Evolutionary conservation across 2,888 invertebrate genomes (phyloP).

Genomic region (Trachelus stipa): DNA sequence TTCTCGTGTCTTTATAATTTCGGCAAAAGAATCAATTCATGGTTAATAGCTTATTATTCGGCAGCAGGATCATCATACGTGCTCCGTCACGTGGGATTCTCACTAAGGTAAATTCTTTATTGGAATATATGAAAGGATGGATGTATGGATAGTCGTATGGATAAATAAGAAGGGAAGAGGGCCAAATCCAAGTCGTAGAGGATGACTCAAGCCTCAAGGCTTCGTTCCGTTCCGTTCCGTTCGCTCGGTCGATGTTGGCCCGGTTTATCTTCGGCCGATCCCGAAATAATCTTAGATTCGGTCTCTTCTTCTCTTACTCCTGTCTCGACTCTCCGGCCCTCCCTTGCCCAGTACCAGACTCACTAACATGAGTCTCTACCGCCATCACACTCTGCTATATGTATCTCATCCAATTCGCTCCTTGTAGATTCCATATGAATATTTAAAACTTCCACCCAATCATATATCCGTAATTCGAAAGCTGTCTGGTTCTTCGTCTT

Average conservation of each 20-base stretch:
- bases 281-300: conserved; percentile 62
- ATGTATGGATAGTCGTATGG: not conserved
- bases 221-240: conserved; percentile 42
- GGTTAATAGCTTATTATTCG: not conserved
- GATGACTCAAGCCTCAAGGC: conserved; percentile 59
- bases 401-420: not conserved
- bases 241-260: conserved; percentile 55
- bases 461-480: not conserved
- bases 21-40: not conserved
- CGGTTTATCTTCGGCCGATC: conserved; percentile 60
- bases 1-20: not conserved
- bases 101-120: not conserved
- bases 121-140: not conserved
- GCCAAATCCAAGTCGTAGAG: conserved; percentile 33
- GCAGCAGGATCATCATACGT: not conserved
- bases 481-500: not conserved
- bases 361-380: not conserved
- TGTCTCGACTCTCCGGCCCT: conserved; percentile 28
- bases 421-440: not conserved
- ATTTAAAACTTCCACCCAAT: not conserved
- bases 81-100: not conserved
- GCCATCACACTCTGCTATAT: not conserved
- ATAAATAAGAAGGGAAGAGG: conserved; percentile 12
- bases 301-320: conserved; percentile 47
- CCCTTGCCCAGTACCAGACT: not conserved